Conservation (phyloP, 2,797 vertebrate genomes). For the Ibycter americanus region DNA sequence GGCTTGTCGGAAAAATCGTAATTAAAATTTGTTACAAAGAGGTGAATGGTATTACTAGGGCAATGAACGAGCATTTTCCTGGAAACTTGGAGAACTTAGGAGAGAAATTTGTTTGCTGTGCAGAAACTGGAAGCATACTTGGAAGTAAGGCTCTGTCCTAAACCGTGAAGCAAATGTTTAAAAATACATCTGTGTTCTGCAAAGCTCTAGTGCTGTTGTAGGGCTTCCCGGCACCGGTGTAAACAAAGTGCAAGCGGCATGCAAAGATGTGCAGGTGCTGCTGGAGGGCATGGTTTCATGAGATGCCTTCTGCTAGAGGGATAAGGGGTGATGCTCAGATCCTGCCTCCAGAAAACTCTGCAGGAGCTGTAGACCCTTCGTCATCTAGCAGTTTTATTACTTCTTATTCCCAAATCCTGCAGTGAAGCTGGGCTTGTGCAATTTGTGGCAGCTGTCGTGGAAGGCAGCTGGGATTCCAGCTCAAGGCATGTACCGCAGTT, state of each 20-base stretch:
- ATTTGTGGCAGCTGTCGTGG: neutral
- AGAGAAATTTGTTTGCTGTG: neutral
- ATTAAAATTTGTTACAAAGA: neutral
- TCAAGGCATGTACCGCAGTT: neutral
- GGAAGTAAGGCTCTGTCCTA: neutral
- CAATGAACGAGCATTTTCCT: rapidly evolving
- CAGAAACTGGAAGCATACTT: neutral
- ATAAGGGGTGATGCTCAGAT: neutral
- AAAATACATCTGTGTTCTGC: neutral
- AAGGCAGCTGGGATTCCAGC: neutral
- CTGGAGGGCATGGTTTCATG: neutral
- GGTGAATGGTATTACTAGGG: neutral
- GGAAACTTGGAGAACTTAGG: neutral
- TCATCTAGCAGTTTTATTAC: neutral
- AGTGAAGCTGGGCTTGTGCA: neutral
- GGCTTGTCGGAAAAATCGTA: neutral
- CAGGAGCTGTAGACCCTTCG: neutral
- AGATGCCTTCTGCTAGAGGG: neutral
- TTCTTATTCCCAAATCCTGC: neutral
- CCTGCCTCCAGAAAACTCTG: neutral
- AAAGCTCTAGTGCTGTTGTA: neutral
- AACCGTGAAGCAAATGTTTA: neutral
- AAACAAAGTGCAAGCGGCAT: neutral
- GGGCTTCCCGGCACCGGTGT: neutral
- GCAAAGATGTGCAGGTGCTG: neutral